Evolutionary conservation across 2,113 vertebrate genomes (phyloP).

Genomic region (Egretta garzetta): DNA sequence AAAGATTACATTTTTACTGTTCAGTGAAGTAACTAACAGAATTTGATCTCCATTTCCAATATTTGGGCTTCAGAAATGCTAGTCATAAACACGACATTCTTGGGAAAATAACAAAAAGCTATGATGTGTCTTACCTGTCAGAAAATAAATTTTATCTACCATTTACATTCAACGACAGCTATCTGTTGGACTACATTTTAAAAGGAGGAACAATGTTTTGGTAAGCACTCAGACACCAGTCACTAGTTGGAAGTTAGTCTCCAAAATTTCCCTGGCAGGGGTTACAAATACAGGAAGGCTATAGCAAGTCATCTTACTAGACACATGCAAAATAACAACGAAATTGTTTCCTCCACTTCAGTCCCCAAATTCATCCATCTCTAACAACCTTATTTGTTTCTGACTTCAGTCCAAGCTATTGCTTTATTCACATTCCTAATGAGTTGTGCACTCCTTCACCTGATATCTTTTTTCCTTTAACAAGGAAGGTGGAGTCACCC

Average conservation of each 20-base stretch:
- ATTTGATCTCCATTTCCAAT: background rate
- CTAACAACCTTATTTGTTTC: background rate
- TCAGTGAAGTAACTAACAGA: background rate
- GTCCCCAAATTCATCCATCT: background rate
- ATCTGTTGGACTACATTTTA: background rate
- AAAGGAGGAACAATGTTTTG: background rate
- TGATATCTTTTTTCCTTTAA: background rate
- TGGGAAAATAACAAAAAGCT: background rate
- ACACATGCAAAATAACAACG: background rate
- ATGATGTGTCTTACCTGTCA: background rate
- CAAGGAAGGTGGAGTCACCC: background rate
- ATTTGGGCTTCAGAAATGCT: background rate
- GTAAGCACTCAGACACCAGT: background rate
- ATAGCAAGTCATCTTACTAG: background rate
- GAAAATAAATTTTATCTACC: background rate
- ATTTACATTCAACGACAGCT: background rate
- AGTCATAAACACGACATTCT: background rate
- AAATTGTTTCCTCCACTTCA: background rate
- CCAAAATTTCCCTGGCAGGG: background rate
- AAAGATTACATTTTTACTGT: background rate
- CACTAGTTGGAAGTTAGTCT: background rate
- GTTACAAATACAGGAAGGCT: background rate
- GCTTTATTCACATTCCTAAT: background rate
- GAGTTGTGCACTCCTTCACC: background rate
- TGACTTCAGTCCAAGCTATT: background rate